Base-by-base conservation (phyloP, 2,113 vertebrate species). In the Mus spicilegus region DNA sequence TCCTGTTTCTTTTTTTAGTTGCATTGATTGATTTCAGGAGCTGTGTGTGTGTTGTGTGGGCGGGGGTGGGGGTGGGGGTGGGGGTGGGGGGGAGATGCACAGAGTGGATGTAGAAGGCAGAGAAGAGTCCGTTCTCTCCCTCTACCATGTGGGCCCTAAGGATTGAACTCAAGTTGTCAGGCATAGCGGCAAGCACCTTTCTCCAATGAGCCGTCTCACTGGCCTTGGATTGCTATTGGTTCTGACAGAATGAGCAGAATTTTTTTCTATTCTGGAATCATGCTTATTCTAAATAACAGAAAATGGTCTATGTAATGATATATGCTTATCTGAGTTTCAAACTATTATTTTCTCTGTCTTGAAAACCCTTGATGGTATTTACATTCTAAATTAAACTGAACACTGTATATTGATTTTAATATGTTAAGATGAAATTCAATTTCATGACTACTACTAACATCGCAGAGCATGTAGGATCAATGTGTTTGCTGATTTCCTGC, bases 351-450 rank as follows among this genome's bases (percentile, higher is more conserved):
- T 97, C 91, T 70, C 93, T 93, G 90, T 97, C 98, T 97, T 97
- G 96, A 98, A 98, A 98, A 98, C 97, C 95, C 95, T 97, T 97
- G 97, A 94, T 97, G 97, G 95, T 97, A 98, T 98, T 98, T 98
- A 98, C 97, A 97, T 96, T 96, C 97, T 95, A 98, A 98, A 98
- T 98, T 98, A 98, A 98, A 98, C 97, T 95, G 98, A 98, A 97
- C 93, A 96, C 90, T 97, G 90, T 98, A 93, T 98, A 98, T 98
- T 98, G 98, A 98, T 98, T 98, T 98, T 98, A 98, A 98, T 98
- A 98, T 96, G 97, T 98, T 98, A 98, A 98, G 98, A 98, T 98
- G 97, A 98, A 98, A 98, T 97, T 97, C 97, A 98, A 98, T 98
- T 98, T 98, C 95, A 96, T 87, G 97, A 98, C 95, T 95, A 97